Base-by-base conservation (phyloP, 1,140 invertebrate species). In the Pygmarrhopalites habei region DNA sequence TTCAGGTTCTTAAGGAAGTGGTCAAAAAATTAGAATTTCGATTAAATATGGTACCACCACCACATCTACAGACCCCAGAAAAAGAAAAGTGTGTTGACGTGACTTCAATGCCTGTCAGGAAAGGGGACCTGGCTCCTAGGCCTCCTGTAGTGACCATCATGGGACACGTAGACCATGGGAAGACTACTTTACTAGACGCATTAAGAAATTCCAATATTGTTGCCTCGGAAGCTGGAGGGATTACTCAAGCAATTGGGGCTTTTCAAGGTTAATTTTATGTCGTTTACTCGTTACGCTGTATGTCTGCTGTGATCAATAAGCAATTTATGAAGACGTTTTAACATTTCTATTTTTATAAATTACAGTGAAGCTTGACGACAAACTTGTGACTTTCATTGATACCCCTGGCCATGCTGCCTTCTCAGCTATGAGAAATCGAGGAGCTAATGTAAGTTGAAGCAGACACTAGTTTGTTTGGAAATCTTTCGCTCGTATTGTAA, bases 341-440 rank as follows among this genome's bases (percentile, higher is more conserved):
- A 47, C 23, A n/a, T 19, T 53, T 26, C 51, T 12, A 7, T 53
- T 35, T 57, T n/a, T 12, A 28, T 51, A 58, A 46, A 25, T 59
- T 52, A 39, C 55, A 79, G 77, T 80, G 28, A 64, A 72, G 63
- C 57, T 77, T 35, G 67, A 73, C 46, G 69, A 65, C 19, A 74
- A 74, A 17, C 66, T 68, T 23, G 79, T 87, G 15, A 98, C 95
- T 10, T 98, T 99, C 80, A 75, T 99, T 57, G 96, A 99, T 76
- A 99, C 96, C n/a, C 96, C 96, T n/a, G 96, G 96, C 0, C 96
- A 99, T 81, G 95, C 95, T 23, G 96, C 96, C 10, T 98, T 98
- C 75, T 84, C 81, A 53, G 79, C 91, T 1, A 96, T 98, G 91
- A 78, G 95, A 71, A 83, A 85, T 43, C 82, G 96, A 60, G 96